These are phyloP conservation scores for Bufotes viridis DNA, from an alignment of 2,797 vertebrate genomes.

Conservation along the genomic window DNA sequence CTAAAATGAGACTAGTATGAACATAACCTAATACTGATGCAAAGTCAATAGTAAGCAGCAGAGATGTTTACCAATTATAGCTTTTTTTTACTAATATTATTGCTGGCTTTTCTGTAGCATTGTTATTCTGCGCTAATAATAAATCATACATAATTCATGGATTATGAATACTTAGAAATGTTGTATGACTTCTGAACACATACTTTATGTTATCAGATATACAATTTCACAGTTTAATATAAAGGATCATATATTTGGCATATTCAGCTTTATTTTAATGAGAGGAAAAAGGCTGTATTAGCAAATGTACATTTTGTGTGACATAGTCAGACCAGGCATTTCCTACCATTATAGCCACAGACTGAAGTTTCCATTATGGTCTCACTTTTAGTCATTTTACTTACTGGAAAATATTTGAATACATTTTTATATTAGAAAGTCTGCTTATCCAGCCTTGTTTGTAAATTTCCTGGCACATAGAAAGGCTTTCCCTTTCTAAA, in stretches of 20 bases:
- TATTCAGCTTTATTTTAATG: background rate
- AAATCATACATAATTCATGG: background rate
- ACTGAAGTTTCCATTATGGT: conserved; percentile 2
- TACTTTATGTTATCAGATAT: background rate
- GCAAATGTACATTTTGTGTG: conserved; percentile 21
- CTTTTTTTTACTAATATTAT: background rate
- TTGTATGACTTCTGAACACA: background rate
- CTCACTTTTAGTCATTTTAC: conserved; percentile 29
- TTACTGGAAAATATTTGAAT: conserved; percentile 39
- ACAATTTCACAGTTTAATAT: background rate
- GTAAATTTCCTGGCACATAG: conserved; percentile 33
- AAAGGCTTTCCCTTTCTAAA: conserved; percentile 23
- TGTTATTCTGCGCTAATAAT: background rate
- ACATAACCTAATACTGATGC: background rate
- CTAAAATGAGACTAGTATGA: background rate
- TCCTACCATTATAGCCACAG: conserved; percentile 35
- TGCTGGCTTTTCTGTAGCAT: background rate
- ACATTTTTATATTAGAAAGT: conserved; percentile 27
- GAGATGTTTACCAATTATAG: background rate
- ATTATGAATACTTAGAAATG: background rate
- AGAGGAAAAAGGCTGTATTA: conserved; percentile 5
- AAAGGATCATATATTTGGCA: background rate
- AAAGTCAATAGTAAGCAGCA: background rate
- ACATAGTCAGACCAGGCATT: conserved; percentile 45
- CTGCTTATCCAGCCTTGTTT: conserved; percentile 9